Conservation (phyloP, 2,797 vertebrate species). For the Eupleurogrammus muticus region DNA sequence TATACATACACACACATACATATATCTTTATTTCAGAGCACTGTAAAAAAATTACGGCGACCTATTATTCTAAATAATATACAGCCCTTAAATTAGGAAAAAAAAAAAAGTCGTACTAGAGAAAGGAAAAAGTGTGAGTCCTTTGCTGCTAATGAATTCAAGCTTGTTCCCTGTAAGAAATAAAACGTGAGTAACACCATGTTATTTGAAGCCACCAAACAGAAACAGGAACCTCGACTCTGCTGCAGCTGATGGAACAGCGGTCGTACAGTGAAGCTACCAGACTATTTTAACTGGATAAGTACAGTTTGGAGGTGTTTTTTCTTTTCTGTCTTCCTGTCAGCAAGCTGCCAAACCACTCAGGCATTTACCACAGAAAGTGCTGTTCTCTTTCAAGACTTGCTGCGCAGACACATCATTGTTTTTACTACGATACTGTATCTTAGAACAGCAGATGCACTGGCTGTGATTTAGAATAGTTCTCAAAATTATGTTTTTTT, state of each 20-base stretch:
- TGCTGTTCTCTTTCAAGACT: background rate
- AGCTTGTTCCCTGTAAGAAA: too few species aligned
- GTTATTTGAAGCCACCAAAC: background rate
- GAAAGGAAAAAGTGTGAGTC: too few species aligned
- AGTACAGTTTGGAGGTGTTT: constrained; percentile 31
- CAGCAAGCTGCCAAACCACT: constrained; percentile 28
- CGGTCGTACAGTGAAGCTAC: constrained; percentile 1
- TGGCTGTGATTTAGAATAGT: background rate
- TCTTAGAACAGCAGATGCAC: background rate
- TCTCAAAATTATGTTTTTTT: background rate
- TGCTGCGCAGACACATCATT: background rate
- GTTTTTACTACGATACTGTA: background rate
- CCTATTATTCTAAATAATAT: too few species aligned
- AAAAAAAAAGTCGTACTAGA: too few species aligned
- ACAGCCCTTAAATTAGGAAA: too few species aligned
- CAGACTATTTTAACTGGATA: constrained; percentile 38
- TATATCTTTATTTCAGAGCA: too few species aligned
- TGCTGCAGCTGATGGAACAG: background rate
- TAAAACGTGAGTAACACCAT: too few species aligned
- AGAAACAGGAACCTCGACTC: background rate
- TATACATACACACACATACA: too few species aligned
- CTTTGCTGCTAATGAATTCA: too few species aligned
- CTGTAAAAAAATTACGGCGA: too few species aligned
- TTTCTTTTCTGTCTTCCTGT: constrained; percentile 10
- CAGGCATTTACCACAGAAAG: constrained; percentile 20